Conservation (phyloP, 2,888 invertebrate species). For the Lasioglossum zephyrum region DNA sequence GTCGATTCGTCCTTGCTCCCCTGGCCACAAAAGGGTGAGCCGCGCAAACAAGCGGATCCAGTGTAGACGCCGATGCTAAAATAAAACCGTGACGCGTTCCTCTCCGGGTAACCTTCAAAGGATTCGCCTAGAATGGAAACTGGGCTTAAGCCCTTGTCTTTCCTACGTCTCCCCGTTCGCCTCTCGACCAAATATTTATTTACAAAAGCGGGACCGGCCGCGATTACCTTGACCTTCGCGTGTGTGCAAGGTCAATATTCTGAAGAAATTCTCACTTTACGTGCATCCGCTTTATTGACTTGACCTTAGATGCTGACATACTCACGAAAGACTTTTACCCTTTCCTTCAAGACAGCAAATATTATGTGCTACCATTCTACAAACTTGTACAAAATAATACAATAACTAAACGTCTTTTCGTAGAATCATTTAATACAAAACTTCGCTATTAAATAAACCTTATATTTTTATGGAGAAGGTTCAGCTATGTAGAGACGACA, state of each 20-base stretch:
- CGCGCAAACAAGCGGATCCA: conserved; percentile 54
- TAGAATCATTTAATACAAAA: background rate
- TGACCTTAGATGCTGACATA: no score
- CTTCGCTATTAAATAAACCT: background rate
- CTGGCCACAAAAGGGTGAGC: conserved; percentile 44
- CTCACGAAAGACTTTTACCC: no score
- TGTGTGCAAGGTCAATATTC: background rate
- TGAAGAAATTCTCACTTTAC: background rate
- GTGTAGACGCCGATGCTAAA: conserved; percentile 63
- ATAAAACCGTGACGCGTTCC: conserved; percentile 61
- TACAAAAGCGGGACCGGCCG: no score
- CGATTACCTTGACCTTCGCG: background rate
- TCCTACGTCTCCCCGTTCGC: background rate
- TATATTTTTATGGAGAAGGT: background rate
- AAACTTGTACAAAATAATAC: background rate
- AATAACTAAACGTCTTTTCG: background rate
- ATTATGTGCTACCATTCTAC: background rate
- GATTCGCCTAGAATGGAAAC: conserved; percentile 52
- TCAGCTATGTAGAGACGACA: background rate
- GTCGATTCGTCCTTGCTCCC: conserved; percentile 60
- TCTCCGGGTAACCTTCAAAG: conserved; percentile 49
- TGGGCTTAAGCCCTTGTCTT: conserved; percentile 37
- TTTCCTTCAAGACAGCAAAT: no score
- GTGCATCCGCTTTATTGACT: background rate
- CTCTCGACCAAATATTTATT: background rate